Percentiles rank a stretch among this genome's conserved stretches.
Evolutionary conservation across 2,113 vertebrate species (phyloP).

Genomic region (Perca schrenkii): DNA sequence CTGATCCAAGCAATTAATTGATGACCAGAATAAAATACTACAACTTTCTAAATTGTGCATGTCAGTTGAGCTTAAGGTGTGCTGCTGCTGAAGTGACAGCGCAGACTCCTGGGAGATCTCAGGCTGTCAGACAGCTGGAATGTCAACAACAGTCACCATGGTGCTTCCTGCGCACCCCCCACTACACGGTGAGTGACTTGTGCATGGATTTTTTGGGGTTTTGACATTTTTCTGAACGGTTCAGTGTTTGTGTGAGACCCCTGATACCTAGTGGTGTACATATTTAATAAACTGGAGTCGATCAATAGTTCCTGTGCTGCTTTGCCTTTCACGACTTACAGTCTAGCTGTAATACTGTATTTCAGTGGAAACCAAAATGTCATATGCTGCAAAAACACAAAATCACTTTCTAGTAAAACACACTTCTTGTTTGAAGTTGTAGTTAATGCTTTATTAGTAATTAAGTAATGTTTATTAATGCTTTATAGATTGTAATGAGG

Average conservation of each 20-base stretch:
- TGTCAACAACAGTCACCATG: conserved; percentile 49
- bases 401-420: background rate
- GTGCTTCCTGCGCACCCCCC: conserved; percentile 6
- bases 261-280: conserved; percentile 44
- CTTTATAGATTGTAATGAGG: background rate
- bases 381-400: conserved; percentile 1
- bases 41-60: background rate
- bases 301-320: conserved; percentile 55
- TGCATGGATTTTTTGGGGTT: conserved; percentile 52
- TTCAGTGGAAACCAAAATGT: background rate
- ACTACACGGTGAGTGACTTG: conserved; percentile 46
- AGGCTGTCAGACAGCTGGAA: conserved; percentile 34
- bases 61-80: background rate
- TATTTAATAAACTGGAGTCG: conserved; percentile 68
- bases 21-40: background rate
- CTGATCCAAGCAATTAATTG: background rate
- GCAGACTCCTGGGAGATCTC: conserved; percentile 11
- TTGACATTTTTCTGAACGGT: conserved; percentile 44
- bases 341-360: background rate
- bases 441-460: background rate
- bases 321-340: conserved; percentile 3
- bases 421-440: background rate
- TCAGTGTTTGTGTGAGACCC: conserved; percentile 50
- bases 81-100: conserved; percentile 21
- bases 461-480: background rate